A percentile compares a stretch with the other conserved stretches of the same genome.
phyloP scores from a whole-genome alignment of 2,797 vertebrate genomes.

The Heterohyrax brucei region DNA sequence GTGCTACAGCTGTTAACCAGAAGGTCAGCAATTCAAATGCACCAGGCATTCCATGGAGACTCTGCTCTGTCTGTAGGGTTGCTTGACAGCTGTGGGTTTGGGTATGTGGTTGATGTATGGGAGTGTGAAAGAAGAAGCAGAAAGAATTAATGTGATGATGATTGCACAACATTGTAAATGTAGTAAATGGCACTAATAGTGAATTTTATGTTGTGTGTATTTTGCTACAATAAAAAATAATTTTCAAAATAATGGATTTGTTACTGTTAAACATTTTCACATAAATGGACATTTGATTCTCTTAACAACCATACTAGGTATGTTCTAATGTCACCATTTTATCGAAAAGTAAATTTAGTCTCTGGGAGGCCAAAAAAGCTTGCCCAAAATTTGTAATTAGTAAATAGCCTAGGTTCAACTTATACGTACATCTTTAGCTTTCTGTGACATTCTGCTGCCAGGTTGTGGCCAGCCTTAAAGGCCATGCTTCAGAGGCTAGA shows the following conservation, averaged over 20 bases:
- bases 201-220: neutral
- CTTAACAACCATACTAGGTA: neutral
- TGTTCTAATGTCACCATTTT: neutral
- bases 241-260: neutral
- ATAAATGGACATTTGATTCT: neutral
- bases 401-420: neutral
- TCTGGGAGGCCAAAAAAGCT: neutral
- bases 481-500: neutral
- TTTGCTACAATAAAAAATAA: neutral
- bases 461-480: constrained; percentile 31
- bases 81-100: no score
- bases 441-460: neutral
- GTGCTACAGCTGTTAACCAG: no score
- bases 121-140: neutral
- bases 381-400: neutral
- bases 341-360: constrained; percentile 49
- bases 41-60: no score
- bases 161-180: neutral
- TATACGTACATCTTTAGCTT: neutral
- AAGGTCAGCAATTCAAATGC: no score
- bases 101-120: neutral
- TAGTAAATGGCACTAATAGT: neutral
- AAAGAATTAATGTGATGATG: neutral
- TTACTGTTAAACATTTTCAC: constrained; percentile 56
- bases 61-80: no score